Evolutionary conservation across 2,888 invertebrate genomes (phyloP).

Genomic region (Lasioglossum lativentre): DNA sequence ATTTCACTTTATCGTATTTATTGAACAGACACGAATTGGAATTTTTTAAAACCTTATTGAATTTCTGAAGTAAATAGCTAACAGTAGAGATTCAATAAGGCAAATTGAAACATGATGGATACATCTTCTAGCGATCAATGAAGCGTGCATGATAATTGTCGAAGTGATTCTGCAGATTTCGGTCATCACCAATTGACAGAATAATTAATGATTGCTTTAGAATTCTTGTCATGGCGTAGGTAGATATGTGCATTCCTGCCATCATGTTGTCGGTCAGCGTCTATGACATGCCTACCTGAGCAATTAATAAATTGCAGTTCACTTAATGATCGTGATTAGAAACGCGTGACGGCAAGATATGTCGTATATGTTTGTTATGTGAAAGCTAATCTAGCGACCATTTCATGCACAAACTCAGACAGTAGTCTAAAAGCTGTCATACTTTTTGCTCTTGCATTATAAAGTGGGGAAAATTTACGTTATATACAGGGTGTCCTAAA

Average conservation of each 20-base stretch:
- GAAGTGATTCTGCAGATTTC: neutral
- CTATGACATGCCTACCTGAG: neutral
- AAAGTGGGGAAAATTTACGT: neutral
- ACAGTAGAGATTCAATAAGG: neutral
- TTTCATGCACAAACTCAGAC: neutral
- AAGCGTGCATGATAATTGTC: neutral
- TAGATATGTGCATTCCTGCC: conserved; percentile 15
- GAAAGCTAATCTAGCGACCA: neutral
- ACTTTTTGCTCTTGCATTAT: neutral
- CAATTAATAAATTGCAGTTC: conserved; percentile 45
- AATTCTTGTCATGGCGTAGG: neutral
- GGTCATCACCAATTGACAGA: conserved; percentile 4
- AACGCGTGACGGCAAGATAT: conserved; percentile 41
- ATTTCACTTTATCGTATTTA: too few species aligned
- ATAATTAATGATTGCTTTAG: conserved; percentile 15
- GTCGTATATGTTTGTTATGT: neutral
- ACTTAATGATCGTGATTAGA: conserved; percentile 43
- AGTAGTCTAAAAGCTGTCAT: neutral
- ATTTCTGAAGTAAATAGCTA: neutral
- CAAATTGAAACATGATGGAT: neutral
- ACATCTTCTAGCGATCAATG: neutral
- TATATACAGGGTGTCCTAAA: neutral
- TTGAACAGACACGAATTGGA: too few species aligned
- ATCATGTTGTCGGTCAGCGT: neutral
- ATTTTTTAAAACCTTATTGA: too few species aligned